Evolutionary conservation across 2,113 vertebrate species (phyloP).

Genomic region (Pollimyrus isidori): DNA sequence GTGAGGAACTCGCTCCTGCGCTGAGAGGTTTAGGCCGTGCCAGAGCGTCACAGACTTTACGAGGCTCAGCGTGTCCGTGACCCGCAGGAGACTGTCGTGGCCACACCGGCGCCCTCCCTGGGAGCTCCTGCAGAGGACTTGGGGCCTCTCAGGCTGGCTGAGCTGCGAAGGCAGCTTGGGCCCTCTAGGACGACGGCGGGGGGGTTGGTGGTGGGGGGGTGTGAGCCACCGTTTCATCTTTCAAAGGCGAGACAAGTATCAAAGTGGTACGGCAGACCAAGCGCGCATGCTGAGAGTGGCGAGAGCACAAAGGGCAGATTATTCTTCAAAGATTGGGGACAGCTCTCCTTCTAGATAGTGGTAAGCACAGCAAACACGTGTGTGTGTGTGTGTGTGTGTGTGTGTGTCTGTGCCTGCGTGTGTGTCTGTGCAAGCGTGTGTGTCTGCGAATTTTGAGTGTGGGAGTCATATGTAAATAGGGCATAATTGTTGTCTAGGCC

Average conservation of each 20-base stretch:
- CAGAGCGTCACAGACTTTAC: not conserved
- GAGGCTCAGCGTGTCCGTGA: not conserved
- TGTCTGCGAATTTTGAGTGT: not conserved
- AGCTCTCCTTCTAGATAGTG: not conserved
- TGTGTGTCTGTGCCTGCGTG: not conserved
- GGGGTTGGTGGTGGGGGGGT: not conserved
- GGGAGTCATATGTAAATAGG: conserved; percentile 4
- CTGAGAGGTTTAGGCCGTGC: not conserved
- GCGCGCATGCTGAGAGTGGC: not conserved
- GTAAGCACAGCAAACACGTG: not conserved
- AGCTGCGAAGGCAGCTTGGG: not conserved
- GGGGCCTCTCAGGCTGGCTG: not conserved
- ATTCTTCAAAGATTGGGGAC: not conserved
- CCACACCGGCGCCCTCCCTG: not conserved
- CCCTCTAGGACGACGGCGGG: not conserved
- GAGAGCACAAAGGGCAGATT: conserved; percentile 4
- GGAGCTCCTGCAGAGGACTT: not conserved
- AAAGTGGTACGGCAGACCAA: not conserved
- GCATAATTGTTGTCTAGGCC: not conserved
- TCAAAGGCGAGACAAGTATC: conserved; percentile 12
- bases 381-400: too few species aligned
- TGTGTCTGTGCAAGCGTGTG: not conserved
- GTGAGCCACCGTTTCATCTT: not conserved
- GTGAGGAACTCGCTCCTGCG: not conserved
- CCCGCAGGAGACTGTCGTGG: too few species aligned